phyloP scores from a whole-genome alignment of 2,888 invertebrate genomes.

The Crematogaster levior region DNA sequence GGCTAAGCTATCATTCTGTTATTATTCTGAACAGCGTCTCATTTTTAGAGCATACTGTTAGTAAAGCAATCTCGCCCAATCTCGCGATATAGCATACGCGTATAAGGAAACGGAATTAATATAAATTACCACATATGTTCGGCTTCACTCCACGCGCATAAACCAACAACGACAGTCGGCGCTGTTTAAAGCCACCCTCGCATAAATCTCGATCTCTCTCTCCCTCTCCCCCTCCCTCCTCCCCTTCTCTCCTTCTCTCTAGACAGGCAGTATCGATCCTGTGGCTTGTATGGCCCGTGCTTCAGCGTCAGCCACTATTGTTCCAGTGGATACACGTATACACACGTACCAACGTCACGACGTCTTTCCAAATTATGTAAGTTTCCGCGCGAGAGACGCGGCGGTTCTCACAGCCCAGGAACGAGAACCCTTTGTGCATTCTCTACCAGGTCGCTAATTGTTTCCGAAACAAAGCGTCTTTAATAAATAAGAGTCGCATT shows the following conservation, averaged over 20 bases:
- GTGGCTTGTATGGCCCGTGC: conserved; percentile 42
- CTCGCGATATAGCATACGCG: background rate
- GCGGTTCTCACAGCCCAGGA: conserved; percentile 36
- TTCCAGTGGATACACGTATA: conserved; percentile 38
- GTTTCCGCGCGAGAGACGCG: conserved; percentile 46
- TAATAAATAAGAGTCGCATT: conserved; percentile 54
- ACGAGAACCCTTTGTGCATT: conserved; percentile 44
- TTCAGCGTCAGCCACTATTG: conserved; percentile 52
- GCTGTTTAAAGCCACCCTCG: conserved; percentile 40
- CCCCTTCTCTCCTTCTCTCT: background rate
- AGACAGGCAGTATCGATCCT: conserved; percentile 48
- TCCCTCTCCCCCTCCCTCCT: conserved; percentile 52
- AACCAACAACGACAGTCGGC: conserved; percentile 46
- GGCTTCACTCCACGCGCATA: conserved; percentile 11
- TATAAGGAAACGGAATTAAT: conserved; percentile 24
- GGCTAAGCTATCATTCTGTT: background rate
- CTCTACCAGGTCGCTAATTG: conserved; percentile 45
- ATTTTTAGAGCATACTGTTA: background rate
- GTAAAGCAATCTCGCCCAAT: background rate
- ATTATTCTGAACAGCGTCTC: background rate
- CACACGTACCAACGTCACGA: conserved; percentile 39
- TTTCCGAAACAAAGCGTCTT: conserved; percentile 53
- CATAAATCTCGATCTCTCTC: conserved; percentile 71
- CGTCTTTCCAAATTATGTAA: conserved; percentile 56
- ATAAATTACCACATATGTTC: conserved; percentile 36